Evolutionary conservation across 92 coral and sea anemone genomes (phyloP), one percentile per base, ranked within the genome.

Genomic region (Galaxea fascicularis): DNA sequence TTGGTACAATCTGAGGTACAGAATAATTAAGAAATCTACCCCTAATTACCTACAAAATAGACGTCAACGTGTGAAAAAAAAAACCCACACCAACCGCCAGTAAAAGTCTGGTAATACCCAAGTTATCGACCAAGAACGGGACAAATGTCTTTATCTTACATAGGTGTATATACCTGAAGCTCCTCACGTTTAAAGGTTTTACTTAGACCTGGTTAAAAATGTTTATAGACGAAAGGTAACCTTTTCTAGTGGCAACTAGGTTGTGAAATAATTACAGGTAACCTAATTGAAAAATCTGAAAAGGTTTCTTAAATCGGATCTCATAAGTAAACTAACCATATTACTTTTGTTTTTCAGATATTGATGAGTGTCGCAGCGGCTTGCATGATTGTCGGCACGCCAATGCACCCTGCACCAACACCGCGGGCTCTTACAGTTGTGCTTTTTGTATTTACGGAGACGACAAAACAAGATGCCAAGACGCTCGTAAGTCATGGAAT

Each of bases 331-430:
- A 20, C 21, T 56, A 17, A 56, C 18, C 62, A 56, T 20, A 21
- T 20, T 56, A 15, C 13, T 53, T 56, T 16, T 56, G 8, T 16
- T 77, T 22, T 44, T 12, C 8, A 77, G 82, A 77, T 10, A 25
- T 77, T 45, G 26, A 77, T 26, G 82, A 62, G 63, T 77, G 82
- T 28, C 25, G 13, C 11, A 18, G 16, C 62, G 46, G 46, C 13
- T 29, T 28, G 30, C 80, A 75, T 15, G 72, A n/a, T 69, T 77
- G 82, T 24, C 54, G n/a, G n/a, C n/a, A 63, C 46, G 11, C 27
- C n/a, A 7, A 29, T 17, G 72, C 82, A 10, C 6, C 26, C 20
- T 77, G 82, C 26, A 26, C 54, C 27, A 77, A 77, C 72, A 77
- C 3, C 18, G 9, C 3, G 0, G 73, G 82, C 51, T 77, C 82